A percentile compares a stretch with the other conserved stretches of the same genome.
Evolutionary conservation across 2,113 vertebrate genomes (phyloP).

Genomic region (Ctenomys sociabilis): DNA sequence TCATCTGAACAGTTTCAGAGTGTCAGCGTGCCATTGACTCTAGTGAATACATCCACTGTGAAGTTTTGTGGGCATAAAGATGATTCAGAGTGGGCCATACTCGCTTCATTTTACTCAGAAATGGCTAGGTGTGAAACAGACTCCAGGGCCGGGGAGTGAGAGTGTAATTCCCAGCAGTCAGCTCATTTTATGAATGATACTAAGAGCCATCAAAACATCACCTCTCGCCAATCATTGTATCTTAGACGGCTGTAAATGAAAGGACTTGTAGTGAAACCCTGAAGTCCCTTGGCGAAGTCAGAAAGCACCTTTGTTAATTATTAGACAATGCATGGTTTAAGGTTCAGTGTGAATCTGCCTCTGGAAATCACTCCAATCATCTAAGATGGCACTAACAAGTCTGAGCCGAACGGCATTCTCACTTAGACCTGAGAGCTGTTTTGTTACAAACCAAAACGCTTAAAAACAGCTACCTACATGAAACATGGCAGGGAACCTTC

Average conservation of each 20-base stretch:
- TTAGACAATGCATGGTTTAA: not conserved
- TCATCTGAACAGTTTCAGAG: not conserved
- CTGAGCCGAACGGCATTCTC: not conserved
- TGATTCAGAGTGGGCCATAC: not conserved
- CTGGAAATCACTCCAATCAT: not conserved
- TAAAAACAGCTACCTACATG: not conserved
- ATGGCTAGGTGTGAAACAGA: not conserved
- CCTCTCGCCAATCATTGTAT: not conserved
- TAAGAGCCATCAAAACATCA: not conserved
- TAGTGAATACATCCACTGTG: not conserved
- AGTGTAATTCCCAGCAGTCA: not conserved
- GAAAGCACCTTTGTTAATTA: constrained; percentile 14
- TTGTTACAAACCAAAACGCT: not conserved
- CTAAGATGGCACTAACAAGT: not conserved
- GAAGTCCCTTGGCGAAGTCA: not conserved
- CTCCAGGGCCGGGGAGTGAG: not conserved
- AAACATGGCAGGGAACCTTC: not conserved
- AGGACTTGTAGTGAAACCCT: not conserved
- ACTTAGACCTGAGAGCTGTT: not conserved
- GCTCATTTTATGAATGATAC: not conserved
- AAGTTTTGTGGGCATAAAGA: not conserved
- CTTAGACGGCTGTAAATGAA: not conserved
- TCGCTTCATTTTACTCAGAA: not conserved
- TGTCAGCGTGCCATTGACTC: not conserved
- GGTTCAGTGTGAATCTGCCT: not conserved